These are phyloP conservation scores for Allacma fusca DNA, from an alignment of 2,888 invertebrate genomes.

Conservation along the genomic window DNA sequence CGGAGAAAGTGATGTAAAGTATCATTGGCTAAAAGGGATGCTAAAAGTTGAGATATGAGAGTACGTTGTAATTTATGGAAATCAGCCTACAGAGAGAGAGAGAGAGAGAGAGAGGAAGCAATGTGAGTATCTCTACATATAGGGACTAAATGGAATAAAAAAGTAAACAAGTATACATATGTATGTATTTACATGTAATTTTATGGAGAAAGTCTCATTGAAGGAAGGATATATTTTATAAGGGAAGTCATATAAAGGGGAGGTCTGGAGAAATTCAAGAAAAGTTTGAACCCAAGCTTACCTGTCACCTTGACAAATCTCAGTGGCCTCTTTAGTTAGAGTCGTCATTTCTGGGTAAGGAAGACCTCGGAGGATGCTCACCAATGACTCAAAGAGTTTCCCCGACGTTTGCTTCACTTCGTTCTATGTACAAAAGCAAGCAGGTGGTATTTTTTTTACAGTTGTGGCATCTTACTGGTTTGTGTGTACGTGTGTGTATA, in stretches of 20 bases:
- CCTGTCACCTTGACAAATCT: slow-evolving; percentile 60
- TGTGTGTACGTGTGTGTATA: no score
- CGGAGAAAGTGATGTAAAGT: neutral
- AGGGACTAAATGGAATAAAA: no score
- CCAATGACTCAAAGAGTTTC: slow-evolving; percentile 53
- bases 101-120: slow-evolving; percentile 6
- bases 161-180: no score
- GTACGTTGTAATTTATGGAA: no score
- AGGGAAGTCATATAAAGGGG: neutral
- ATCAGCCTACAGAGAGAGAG: slow-evolving; percentile 19
- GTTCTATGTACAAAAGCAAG: slow-evolving; percentile 43
- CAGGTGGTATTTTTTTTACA: no score
- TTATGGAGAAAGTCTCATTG: no score
- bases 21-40: no score
- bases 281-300: slow-evolving; percentile 45
- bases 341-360: slow-evolving; percentile 51
- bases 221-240: neutral
- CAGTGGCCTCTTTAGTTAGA: slow-evolving; percentile 56
- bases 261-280: no score
- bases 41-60: no score
- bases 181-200: no score
- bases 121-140: no score
- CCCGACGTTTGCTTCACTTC: slow-evolving; percentile 56
- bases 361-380: slow-evolving; percentile 55
- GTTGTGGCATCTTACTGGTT: no score